Evolutionary conservation across 1,140 invertebrate genomes (phyloP).

Genomic region (Drosophila grimshawi): DNA sequence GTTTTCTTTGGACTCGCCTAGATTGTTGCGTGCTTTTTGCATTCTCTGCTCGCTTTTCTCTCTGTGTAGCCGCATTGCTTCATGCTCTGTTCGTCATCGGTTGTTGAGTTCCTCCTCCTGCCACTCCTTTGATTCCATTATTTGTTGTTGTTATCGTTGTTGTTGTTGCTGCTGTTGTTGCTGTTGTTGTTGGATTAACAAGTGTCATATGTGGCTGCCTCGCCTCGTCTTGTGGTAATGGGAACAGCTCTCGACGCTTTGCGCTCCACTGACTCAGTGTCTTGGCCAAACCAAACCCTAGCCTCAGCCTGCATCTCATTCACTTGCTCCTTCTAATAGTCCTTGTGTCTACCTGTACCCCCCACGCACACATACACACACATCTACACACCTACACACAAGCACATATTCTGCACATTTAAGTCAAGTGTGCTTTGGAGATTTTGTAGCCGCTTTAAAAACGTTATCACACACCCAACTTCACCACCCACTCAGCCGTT

Average conservation of each 20-base stretch:
- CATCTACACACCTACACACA: neutral
- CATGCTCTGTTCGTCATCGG: slow-evolving; percentile 42
- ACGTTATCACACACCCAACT: slow-evolving; percentile 1
- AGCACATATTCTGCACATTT: slow-evolving; percentile 64
- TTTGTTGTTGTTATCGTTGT: slow-evolving; percentile 26
- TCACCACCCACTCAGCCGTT: neutral
- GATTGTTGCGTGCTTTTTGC: no score
- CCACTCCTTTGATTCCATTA: slow-evolving; percentile 5
- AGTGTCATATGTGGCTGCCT: slow-evolving; percentile 77
- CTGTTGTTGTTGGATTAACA: slow-evolving; percentile 72
- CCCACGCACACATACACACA: neutral
- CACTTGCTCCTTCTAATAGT: slow-evolving; percentile 12
- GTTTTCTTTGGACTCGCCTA: no score
- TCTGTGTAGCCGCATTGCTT: slow-evolving; percentile 31
- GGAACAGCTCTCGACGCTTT: slow-evolving; percentile 36
- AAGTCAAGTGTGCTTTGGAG: slow-evolving; percentile 81
- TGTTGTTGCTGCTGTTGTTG: slow-evolving; percentile 25
- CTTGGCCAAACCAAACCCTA: neutral
- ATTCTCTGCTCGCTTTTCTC: neutral
- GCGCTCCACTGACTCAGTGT: slow-evolving; percentile 33
- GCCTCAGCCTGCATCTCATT: neutral
- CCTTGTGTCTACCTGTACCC: slow-evolving; percentile 49
- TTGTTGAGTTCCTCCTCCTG: neutral
- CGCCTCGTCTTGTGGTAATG: slow-evolving; percentile 31
- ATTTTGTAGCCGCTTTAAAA: slow-evolving; percentile 76